Evolutionary conservation across 2,113 vertebrate genomes (phyloP), one percentile per base, ranked within the genome.

Genomic region (Sterrhoptilus dennistouni): DNA sequence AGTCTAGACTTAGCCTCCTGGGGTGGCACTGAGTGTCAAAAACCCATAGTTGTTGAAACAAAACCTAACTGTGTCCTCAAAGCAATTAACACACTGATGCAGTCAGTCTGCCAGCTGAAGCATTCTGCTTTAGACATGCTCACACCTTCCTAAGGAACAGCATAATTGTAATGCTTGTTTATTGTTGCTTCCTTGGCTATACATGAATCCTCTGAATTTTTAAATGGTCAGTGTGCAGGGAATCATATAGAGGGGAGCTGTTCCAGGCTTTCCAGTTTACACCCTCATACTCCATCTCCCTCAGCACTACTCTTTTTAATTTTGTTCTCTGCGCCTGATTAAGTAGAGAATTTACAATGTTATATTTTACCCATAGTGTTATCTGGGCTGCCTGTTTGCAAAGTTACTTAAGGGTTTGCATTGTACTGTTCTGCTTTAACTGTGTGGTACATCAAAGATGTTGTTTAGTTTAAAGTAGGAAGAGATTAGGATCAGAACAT

Each of bases 111-210:
- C 23, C 22, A 44, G 33, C 24, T 44, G 31, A 77, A 52, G 23
- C 6, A 4, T 61, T 85, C 38, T 79, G 47, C 66, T 89, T 59
- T 14, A 31, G 38, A 35, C 19, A 6, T 7, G 11, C 42, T 80
- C 21, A 11, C 5, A 0, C 18, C 82, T 75, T 38, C 45, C 17
- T 15, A 14, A 52, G 69, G 22, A 69, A 5, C 9, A 33, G 4
- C 14, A 31, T 49, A 35, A 10, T 14, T 14, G 7, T 17, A 65
- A 45, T 16, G 11, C 52, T 54, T 0, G 0, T 23, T 81, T 60
- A 19, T 21, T 60, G 18, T n/a, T 77, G 13, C 45, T 65, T 56
- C 29, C 18, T 74, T 56, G 68, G 25, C 44, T 77, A 27, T 35
- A 42, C 5, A 3, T 42, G 28, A 2, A 63, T 65, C 17, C 52